Evolutionary conservation across 2,797 vertebrate species (phyloP), one percentile per base, ranked within the genome.

Genomic region (Hemibagrus guttatus): DNA sequence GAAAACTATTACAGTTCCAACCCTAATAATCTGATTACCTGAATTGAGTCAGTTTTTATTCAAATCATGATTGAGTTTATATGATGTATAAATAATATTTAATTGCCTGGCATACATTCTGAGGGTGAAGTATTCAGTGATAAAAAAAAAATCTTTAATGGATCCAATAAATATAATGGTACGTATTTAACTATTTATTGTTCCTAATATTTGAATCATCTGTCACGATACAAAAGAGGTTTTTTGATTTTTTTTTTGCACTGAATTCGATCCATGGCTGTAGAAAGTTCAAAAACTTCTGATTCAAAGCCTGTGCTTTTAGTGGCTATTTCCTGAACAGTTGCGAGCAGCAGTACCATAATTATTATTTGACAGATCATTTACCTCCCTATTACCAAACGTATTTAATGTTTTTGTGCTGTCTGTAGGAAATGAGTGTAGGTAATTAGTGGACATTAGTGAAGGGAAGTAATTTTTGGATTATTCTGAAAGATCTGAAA

Each of bases 351-450:
- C 28, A 85, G 59, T 17, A 81, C 35, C 26, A 46, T 81, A 64
- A 81, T 64, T 81, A 81, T 64, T 63, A 64, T 64, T 63, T 46
- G 79, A 81, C 79, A 81, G 79, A 63, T 81, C 79, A 81, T 81
- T 63, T 81, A 81, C 79, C 64, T 81, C 14, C 79, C 79, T 64
- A 13, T 35, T 46, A 46, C 59, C 58, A 63, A 63, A 49, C 58
- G 23, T 49, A 46, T 63, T 81, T 64, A 28, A 54, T 39, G 84
- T 66, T 31, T 39, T 46, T 23, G 58, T 21, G 72, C 79, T 23
- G 58, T 39, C 28, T 56, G 28, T 56, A 66, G 46, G 74, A 75
- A 61, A 64, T 16, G 71, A 23, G 71, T 16, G 8, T 5, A 35
- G 59, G 72, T 54, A 81, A 81, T 81, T 81, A 64, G 39, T 46